These are phyloP conservation scores for Megamerina dolium DNA, from an alignment of 2,888 invertebrate species.

Conservation along the genomic window DNA sequence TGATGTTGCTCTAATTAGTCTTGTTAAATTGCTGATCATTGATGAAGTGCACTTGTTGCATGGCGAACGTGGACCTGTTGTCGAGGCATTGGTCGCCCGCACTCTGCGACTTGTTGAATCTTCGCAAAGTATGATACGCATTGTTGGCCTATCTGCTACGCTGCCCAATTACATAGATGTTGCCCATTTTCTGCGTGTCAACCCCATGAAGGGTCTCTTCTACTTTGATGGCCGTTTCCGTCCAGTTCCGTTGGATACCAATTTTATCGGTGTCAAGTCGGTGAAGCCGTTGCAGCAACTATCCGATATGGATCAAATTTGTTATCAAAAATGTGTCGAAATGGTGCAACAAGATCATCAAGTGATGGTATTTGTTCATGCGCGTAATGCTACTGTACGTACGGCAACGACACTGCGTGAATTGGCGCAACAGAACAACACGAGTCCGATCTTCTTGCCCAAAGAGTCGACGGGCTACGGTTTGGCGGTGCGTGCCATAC, in stretches of 20 bases:
- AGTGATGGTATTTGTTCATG: conserved; percentile 97
- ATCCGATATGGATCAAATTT: conserved; percentile 81
- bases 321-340: conserved; percentile 85
- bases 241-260: conserved; percentile 89
- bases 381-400: conserved; percentile 89
- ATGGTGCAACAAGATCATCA: conserved; percentile 89
- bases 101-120: conserved; percentile 89
- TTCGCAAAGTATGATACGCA: conserved; percentile 90
- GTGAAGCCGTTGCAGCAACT: conserved; percentile 57
- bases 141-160: conserved; percentile 95
- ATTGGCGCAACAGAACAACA: conserved; percentile 68
- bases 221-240: conserved; percentile 91
- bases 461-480: conserved; percentile 59
- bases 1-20: conserved; percentile 80
- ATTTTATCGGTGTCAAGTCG: conserved; percentile 82
- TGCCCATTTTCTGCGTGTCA: conserved; percentile 88
- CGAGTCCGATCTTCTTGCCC: conserved; percentile 63
- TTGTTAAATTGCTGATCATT: conserved; percentile 89
- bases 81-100: conserved; percentile 93
- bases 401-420: conserved; percentile 83
- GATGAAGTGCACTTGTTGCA: conserved; percentile 97
- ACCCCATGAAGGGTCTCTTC: conserved; percentile 84
- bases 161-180: conserved; percentile 97
- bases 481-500: conserved; percentile 64
- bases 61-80: conserved; percentile 94